A percentile compares a stretch with the other conserved stretches of the same genome.
phyloP scores from a whole-genome alignment of 2,888 invertebrate genomes.

The Monopis laevigella region DNA sequence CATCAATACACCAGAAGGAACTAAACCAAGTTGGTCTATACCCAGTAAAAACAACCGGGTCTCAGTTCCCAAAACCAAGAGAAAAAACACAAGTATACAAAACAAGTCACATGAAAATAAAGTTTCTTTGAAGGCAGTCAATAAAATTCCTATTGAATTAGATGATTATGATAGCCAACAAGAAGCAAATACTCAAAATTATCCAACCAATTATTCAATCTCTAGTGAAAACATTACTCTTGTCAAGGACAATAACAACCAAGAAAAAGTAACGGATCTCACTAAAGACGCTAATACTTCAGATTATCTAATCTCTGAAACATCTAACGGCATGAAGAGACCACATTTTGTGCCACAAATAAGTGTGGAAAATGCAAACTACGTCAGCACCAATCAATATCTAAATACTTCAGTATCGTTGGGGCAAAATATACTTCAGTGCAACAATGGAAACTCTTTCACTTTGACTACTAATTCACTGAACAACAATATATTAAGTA shows the following conservation, averaged over 20 bases:
- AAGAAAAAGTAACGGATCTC: constrained; percentile 39
- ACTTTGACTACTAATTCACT: constrained; percentile 38
- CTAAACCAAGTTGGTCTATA: constrained; percentile 48
- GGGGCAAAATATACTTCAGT: constrained; percentile 41
- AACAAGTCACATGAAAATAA: constrained; percentile 20
- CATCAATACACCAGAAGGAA: constrained; percentile 30
- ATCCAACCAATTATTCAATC: constrained; percentile 38
- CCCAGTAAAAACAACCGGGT: constrained; percentile 37
- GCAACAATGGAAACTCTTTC: constrained; percentile 37
- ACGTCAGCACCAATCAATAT: constrained; percentile 41
- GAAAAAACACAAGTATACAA: constrained; percentile 21
- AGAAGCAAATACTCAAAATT: constrained; percentile 41
- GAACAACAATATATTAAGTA: constrained; percentile 45
- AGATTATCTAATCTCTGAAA: constrained; percentile 48
- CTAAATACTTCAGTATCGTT: constrained; percentile 41
- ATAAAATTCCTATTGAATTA: constrained; percentile 48
- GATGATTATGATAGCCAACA: constrained; percentile 54
- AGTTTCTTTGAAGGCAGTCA: too few relatives aligned
- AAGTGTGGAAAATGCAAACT: constrained; percentile 33
- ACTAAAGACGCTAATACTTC: constrained; percentile 53
- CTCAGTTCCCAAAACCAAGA: constrained; percentile 27
- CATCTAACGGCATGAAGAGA: constrained; percentile 40
- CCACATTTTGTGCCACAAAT: constrained; percentile 38
- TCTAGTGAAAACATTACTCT: constrained; percentile 27
- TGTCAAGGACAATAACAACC: constrained; percentile 32